Conservation (phyloP, 2,888 invertebrate species). For the Cacoxenus indagator region DNA sequence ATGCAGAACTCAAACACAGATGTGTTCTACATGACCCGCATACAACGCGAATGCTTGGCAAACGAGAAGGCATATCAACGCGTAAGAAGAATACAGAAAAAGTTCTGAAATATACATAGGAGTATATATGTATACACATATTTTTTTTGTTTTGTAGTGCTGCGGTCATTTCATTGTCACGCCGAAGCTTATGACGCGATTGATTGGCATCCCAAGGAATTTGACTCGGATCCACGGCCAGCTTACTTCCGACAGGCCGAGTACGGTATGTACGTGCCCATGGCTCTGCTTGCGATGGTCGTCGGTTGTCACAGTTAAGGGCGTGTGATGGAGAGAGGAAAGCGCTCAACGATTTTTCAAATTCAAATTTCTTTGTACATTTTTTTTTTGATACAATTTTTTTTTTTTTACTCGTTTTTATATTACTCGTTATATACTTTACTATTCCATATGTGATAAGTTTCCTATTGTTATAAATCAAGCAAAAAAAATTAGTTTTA, state of each 20-base stretch:
- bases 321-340: not conserved
- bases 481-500: not conserved
- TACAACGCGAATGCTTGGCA: constrained; percentile 93
- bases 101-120: not conserved
- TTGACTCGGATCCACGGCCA: constrained; percentile 96
- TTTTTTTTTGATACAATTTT: not conserved
- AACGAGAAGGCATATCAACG: constrained; percentile 87
- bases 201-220: constrained; percentile 96
- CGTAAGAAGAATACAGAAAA: constrained; percentile 75
- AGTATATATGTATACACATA: not conserved
- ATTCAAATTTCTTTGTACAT: not conserved
- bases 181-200: constrained; percentile 95
- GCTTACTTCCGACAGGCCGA: constrained; percentile 99
- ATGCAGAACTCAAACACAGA: too few species aligned
- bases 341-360: too few species aligned
- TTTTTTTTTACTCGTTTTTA: too few species aligned
- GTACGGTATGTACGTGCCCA: constrained; percentile 97
- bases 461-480: not conserved
- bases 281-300: constrained; percentile 95
- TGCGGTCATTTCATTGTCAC: constrained; percentile 92
- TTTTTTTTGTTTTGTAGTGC: constrained; percentile 73
- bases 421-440: not conserved
- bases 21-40: constrained; percentile 98
- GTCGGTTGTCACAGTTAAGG: constrained; percentile 74
- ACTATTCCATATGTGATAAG: constrained; percentile 1